phyloP scores from a whole-genome alignment of 64 coral and sea anemone species.

The Catalaphyllia jardinei region DNA sequence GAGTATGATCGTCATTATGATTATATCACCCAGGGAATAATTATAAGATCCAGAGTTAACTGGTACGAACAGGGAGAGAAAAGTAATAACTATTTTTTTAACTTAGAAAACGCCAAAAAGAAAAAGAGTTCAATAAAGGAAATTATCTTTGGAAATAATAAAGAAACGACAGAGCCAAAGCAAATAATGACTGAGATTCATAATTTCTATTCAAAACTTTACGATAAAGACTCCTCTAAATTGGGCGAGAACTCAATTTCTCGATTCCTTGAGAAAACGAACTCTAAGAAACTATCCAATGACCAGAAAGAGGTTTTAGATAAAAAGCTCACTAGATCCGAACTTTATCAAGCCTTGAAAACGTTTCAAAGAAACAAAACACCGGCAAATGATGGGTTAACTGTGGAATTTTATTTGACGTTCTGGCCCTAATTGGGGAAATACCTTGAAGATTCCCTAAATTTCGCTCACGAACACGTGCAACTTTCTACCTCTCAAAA shows the following conservation, averaged over 20 bases:
- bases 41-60: too few relatives aligned
- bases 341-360: too few relatives aligned
- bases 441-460: background rate
- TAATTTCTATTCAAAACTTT: background rate
- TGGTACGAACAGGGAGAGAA: too few relatives aligned
- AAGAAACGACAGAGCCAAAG: background rate
- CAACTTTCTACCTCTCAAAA: constrained; percentile 9
- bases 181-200: background rate
- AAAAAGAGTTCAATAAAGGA: too few relatives aligned
- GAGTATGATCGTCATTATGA: too few relatives aligned
- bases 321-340: background rate
- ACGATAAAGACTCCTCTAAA: background rate
- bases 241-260: background rate
- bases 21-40: too few relatives aligned
- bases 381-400: too few relatives aligned
- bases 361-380: too few relatives aligned
- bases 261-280: background rate
- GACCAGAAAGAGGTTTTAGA: background rate
- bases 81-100: too few relatives aligned
- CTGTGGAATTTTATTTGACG: background rate
- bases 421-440: background rate
- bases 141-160: background rate
- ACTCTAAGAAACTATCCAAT: background rate
- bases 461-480: background rate
- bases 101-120: too few relatives aligned